These are phyloP conservation scores for Psilopsiagon aurifrons DNA, from an alignment of 2,113 vertebrate genomes.

Conservation along the genomic window DNA sequence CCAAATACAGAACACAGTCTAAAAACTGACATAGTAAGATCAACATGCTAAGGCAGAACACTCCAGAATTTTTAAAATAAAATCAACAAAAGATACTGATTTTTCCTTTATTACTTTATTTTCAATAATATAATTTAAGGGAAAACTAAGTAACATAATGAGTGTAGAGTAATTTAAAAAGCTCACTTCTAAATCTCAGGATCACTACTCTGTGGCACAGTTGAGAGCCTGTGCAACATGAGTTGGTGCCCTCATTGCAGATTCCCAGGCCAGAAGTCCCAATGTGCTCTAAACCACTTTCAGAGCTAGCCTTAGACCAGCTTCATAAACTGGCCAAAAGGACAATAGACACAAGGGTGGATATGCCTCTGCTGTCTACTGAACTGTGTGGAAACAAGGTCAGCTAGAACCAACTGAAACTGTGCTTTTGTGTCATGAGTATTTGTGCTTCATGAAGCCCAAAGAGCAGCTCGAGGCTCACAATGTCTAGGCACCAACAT, in stretches of 20 bases:
- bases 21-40: neutral
- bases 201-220: fast-evolving
- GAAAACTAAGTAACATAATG: neutral
- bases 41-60: neutral
- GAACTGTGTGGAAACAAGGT: neutral
- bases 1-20: conserved; percentile 53
- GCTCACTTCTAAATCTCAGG: neutral
- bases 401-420: neutral
- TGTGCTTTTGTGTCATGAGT: neutral
- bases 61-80: neutral
- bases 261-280: neutral
- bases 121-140: neutral
- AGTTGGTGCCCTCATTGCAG: neutral
- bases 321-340: neutral
- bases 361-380: neutral
- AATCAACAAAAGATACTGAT: neutral
- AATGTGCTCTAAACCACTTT: neutral
- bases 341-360: neutral
- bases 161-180: neutral
- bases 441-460: neutral
- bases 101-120: neutral
- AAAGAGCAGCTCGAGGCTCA: neutral
- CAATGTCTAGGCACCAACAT: neutral
- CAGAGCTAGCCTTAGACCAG: neutral
- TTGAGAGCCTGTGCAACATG: neutral